A percentile compares a stretch with the other conserved stretches of the same genome.
These are phyloP conservation scores for Caenorhabditis tropicalis DNA, from an alignment of 1,140 invertebrate species.

Conservation along the genomic window DNA sequence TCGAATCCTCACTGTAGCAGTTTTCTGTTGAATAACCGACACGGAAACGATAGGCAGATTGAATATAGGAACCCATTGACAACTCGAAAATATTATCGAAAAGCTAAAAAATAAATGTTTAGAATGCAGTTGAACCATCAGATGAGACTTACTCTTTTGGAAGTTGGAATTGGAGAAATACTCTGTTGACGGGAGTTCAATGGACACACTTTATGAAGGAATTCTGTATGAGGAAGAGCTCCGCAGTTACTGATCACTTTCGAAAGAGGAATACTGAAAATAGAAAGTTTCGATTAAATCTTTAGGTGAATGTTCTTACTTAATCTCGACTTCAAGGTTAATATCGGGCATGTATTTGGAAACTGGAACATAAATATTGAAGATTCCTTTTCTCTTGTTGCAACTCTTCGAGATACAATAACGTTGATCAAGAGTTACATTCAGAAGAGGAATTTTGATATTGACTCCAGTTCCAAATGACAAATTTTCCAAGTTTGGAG, in stretches of 20 bases:
- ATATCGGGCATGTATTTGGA: slow-evolving; percentile 65
- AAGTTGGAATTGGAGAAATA: background rate
- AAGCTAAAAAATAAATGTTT: slow-evolving; percentile 58
- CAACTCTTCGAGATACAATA: slow-evolving; percentile 67
- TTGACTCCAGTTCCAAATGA: slow-evolving; percentile 37
- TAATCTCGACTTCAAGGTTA: slow-evolving; percentile 62
- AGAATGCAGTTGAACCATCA: background rate
- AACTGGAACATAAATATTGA: slow-evolving; percentile 68
- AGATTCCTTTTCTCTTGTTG: slow-evolving; percentile 60
- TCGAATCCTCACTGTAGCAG: slow-evolving; percentile 58
- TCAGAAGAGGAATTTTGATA: slow-evolving; percentile 59
- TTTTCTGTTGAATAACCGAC: slow-evolving; percentile 64
- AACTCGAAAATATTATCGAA: slow-evolving; percentile 64
- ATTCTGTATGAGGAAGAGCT: background rate
- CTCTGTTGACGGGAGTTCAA: background rate
- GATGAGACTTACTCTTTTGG: background rate
- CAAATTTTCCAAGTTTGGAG: background rate
- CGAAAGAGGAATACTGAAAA: background rate
- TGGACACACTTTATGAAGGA: slow-evolving; percentile 22
- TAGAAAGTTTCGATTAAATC: background rate
- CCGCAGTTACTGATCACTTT: slow-evolving; percentile 47
- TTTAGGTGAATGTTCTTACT: slow-evolving; percentile 51
- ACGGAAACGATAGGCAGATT: slow-evolving; percentile 69
- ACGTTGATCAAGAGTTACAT: slow-evolving; percentile 64
- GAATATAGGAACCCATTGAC: slow-evolving; percentile 62